Conservation (phyloP, 2,113 vertebrate species). For the Chelonoidis abingdonii region DNA sequence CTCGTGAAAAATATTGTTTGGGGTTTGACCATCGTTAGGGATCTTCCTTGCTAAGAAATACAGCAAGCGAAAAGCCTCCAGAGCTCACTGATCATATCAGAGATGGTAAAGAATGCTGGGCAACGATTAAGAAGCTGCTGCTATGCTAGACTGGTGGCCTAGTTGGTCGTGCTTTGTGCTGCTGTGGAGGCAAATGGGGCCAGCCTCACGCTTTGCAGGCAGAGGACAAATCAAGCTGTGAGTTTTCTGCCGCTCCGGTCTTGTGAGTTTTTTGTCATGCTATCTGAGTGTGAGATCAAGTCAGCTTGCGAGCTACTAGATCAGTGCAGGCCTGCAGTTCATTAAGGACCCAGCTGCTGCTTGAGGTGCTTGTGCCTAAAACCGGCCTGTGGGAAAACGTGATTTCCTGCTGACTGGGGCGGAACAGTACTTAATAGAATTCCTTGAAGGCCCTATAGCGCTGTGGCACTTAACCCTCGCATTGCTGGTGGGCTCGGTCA, state of each 20-base stretch:
- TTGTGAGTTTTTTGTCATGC: not conserved
- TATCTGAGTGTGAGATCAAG: not conserved
- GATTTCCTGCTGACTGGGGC: not conserved
- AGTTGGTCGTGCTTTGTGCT: too few relatives aligned
- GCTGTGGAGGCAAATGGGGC: too few relatives aligned
- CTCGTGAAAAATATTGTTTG: rapidly evolving
- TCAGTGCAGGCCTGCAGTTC: rapidly evolving
- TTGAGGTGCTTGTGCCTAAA: not conserved
- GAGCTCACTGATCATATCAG: rapidly evolving
- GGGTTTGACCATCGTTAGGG: not conserved
- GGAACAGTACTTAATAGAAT: not conserved
- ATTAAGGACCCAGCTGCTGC: not conserved
- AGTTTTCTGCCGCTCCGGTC: not conserved
- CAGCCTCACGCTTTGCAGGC: not conserved
- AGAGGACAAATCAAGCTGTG: not conserved
- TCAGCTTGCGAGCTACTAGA: not conserved
- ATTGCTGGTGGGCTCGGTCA: not conserved
- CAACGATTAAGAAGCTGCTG: not conserved
- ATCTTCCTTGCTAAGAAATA: not conserved
- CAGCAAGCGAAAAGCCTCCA: not conserved
- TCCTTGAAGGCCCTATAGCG: not conserved
- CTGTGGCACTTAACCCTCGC: not conserved
- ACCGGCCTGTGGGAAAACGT: not conserved
- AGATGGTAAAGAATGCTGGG: not conserved
- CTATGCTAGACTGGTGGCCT: not conserved